Base-by-base conservation (phyloP, 2,888 invertebrate genomes). In the Dicyrtoma fusca region DNA sequence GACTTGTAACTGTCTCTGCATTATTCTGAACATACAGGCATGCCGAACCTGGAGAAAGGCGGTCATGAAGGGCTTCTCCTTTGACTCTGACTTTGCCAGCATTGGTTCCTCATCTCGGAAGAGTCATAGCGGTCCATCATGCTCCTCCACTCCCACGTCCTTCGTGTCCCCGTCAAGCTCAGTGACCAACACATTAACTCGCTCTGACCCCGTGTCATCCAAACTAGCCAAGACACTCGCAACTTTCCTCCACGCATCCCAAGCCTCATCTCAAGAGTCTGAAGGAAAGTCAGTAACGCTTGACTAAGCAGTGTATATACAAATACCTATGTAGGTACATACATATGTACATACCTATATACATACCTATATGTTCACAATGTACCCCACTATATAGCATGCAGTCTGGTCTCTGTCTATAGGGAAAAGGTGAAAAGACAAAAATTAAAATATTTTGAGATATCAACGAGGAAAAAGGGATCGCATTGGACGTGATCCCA, bases 131-230 rank as follows among this genome's bases (percentile, higher is more conserved):
- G 47, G 70, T n/a, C 47, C 53, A 49, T 73, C 73, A 17, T 73
- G 64, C 23, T 73, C 72, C n/a, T 61, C 68, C 4, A 62, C 68
- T n/a, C 74, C 75, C 3, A 71, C 77, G 6, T 72, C 63, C 11
- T 74, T 75, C 19, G 72, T 75, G 25, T 77, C 78, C 19, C 64
- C 73, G 13, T 71, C 79, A 0, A 79, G 72, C 65, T 79, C 79
- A 0, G 77, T 74, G 13, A 75, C 74, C 71, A 77, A 75, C 71
- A 75, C 77, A 11, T 62, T 79, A 13, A 79, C 77, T n/a, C 57
- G 70, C 13, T 76, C 76, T 6, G 74, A 79, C 66, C 77, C 77
- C 5, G 26, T 73, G 21, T 68, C 79, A 10, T 55, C 71, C 19
- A 73, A 73, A 23, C 53, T 79, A 21, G 78, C 77, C 10, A 66